phyloP scores from a whole-genome alignment of 2,113 vertebrate species.

The Corvus moneduloides region DNA sequence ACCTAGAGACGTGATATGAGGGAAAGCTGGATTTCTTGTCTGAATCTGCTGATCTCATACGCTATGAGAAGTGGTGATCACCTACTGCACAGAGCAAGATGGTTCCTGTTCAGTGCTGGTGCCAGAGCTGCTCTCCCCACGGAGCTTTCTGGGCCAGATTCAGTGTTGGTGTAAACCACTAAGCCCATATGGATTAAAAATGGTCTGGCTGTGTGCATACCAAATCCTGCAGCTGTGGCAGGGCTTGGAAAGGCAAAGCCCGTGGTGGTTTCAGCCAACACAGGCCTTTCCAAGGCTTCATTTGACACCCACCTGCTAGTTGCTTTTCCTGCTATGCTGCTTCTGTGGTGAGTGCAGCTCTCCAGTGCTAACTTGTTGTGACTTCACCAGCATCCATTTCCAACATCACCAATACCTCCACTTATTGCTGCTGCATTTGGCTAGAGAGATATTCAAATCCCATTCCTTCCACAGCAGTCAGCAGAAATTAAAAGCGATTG shows the following conservation, averaged over 20 bases:
- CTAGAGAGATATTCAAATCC: background rate
- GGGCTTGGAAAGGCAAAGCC: background rate
- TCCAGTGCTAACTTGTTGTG: background rate
- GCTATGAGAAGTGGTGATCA: background rate
- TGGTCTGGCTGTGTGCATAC: background rate
- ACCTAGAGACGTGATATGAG: fast-evolving
- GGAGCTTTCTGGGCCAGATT: background rate
- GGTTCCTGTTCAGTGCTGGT: background rate
- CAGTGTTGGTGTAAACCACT: background rate
- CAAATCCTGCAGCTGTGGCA: background rate
- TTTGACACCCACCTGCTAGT: background rate
- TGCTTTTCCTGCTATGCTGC: background rate
- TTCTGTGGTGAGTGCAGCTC: background rate
- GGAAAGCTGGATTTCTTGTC: background rate
- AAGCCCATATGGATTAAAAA: background rate
- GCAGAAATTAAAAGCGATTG: background rate
- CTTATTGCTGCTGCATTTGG: background rate
- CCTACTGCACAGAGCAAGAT: background rate
- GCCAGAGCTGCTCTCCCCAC: background rate
- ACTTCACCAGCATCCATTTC: background rate
- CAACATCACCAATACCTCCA: background rate
- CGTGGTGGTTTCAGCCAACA: background rate
- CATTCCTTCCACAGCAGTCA: background rate
- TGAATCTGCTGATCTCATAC: background rate
- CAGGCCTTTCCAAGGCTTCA: background rate